Base-by-base conservation (phyloP, 1,140 invertebrate genomes). In the Zaprionus ornatus region DNA sequence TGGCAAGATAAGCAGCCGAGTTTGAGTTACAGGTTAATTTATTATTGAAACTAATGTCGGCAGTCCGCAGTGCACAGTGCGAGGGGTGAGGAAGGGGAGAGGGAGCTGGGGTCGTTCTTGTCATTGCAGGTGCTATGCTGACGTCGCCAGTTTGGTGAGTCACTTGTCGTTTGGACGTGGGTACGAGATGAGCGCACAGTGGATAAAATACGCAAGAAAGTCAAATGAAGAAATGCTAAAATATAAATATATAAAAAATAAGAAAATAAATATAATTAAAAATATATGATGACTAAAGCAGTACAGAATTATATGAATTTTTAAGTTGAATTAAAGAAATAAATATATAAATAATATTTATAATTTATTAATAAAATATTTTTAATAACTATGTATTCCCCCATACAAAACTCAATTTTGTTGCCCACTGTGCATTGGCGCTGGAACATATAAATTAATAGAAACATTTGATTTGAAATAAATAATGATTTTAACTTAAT, bases 11-110 rank as follows among this genome's bases (percentile, higher is more conserved):
- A 83, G 76, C 80, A 79, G 72, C 57, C 70, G 71, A 75, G 75
- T 82, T 80, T 82, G 77, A 83, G 68, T 77, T 73, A 75, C 78
- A 85, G 70, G 82, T 75, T 85, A 81, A 85, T 85, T 85, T 85
- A 85, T 85, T 85, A 85, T 85, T 85, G 78, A 81, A 85, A 85
- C 82, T 85, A 85, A 85, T 85, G 81, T 77, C 63, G 45, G 72
- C 70, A 74, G 57, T 48, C 74, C 60, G 60, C 17, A 45, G 45
- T 50, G 45, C 9, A 10, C 7, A 50, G 45, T 9, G 45, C 19
- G 15, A 6, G 45, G 6, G 19, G 2, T 32, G 29, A 10, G 29
- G 9, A 3, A 10, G 19, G 25, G 50, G 35, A 13, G 4, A 1
- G 6, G 12, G 9, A 15, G 23, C 9, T 23, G 27, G 54, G 27